Base-by-base conservation (phyloP, 2,113 vertebrate species). In the Dicrurus megarhynchus region DNA sequence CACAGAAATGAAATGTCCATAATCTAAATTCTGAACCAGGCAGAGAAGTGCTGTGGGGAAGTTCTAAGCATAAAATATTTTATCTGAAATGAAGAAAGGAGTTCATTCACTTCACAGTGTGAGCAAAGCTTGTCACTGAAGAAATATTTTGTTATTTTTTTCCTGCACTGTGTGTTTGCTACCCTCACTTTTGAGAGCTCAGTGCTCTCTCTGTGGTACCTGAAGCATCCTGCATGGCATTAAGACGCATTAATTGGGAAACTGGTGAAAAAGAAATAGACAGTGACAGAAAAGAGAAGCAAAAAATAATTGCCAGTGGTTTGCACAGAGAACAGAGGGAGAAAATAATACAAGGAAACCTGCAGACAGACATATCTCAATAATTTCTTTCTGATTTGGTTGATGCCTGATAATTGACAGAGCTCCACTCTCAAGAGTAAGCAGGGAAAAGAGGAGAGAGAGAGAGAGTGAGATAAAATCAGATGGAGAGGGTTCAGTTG, bases 391-490 rank as follows among this genome's bases (percentile, higher is more conserved):
- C 64, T 84, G 50, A 69, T 94, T 84, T 50, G 9, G 21, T 57
- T 86, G 75, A 82, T 95, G 53, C 12, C 65, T 76, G 37, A 86
- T 76, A 93, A 81, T 47, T 94, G 78, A 50, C 76, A 92, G 78
- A 75, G 28, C 39, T 75, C 26, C 46, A 26, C 27, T 87, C 44
- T 57, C 65, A 88, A 69, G 30, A 74, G 30, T 32, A 81, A 71
- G 50, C 24, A 75, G 13, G 33, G 42, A 33, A 76, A 80, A 89
- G 28, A 75, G n/a, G 26, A 87, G 46, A 26, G 27, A 55, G 27
- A 55, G 26, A 60, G 17, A 33, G 3, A 1, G 1, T 0, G 1
- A 56, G 27, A 75, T 50, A 56, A 63, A 42, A 59, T 60, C 6
- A 3, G 30, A 33, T 16, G 6, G 30, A 91, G 28, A 79, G 35